phyloP scores from a whole-genome alignment of 2,888 invertebrate species.

The Elgonia sp. region DNA sequence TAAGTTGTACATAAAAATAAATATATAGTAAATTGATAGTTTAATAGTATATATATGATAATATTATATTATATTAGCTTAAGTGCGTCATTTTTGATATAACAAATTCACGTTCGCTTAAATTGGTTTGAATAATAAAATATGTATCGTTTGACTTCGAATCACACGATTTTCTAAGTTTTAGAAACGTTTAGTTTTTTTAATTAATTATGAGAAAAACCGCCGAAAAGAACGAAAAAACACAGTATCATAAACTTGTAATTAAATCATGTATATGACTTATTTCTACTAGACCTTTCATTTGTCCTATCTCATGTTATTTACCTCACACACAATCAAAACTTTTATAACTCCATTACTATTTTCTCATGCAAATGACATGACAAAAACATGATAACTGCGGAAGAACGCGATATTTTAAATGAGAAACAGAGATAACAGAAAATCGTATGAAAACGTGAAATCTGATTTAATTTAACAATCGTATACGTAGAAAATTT shows the following conservation, averaged over 20 bases:
- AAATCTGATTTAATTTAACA: conserved; percentile 15
- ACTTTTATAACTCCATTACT: neutral
- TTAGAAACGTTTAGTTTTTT: neutral
- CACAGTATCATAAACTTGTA: neutral
- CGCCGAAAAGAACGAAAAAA: too few relatives aligned
- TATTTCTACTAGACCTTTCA: conserved; percentile 15
- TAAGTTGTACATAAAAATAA: too few relatives aligned
- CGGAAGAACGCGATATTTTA: conserved; percentile 25
- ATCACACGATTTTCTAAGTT: conserved; percentile 14
- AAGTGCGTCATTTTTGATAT: conserved; percentile 37
- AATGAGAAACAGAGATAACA: conserved; percentile 2
- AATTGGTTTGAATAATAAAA: conserved; percentile 59
- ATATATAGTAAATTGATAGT: too few relatives aligned
- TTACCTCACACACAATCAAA: neutral
- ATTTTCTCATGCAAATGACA: neutral
- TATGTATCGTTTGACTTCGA: conserved; percentile 50
- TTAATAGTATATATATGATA: conserved; percentile 52
- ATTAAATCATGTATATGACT: neutral
- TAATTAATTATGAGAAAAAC: neutral
- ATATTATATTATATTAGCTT: conserved; percentile 43
- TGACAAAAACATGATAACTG: neutral
- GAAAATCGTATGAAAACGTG: conserved; percentile 1
- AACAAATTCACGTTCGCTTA: conserved; percentile 19
- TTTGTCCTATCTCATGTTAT: neutral
- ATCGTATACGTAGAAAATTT: conserved; percentile 17